Evolutionary conservation across 2,113 vertebrate genomes (phyloP), one percentile per base, ranked within the genome.

Genomic region (Proterorhinus semilunaris): DNA sequence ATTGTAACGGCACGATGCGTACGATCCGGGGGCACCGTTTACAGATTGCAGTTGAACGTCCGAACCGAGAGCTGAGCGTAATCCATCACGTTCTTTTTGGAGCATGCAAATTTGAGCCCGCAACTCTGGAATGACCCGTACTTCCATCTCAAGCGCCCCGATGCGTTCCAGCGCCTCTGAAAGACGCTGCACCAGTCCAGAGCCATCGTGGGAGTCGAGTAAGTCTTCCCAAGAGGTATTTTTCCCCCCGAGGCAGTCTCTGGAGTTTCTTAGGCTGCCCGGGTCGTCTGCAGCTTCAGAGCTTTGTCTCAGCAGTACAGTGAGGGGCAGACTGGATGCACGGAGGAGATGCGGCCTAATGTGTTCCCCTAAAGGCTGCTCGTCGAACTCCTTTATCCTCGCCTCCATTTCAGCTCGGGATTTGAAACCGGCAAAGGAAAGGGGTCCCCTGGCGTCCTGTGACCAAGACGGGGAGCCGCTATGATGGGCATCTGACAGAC

Each of bases 281-380:
- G 86, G 83, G 51, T 93, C 94, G 0, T 91, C 92, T 0, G 65
- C 82, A 50, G 78, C 84, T 67, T 91, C 91, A 0, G 80, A 89
- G 44, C 78, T 83, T 61, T 91, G 93, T 64, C 90, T 90, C 0
- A 93, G 91, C 0, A 90, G 91, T 51, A 97, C 92, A 0, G 95
- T 92, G 0, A 93, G 91, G 0, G 97, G 97, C 89, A 98, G 88
- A 90, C 97, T 99, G 73, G 96, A 95, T 1, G 97, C 94, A 36
- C 97, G 91, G 62, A 96, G 80, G 13, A 99, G 93, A 79, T 96
- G 92, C 1, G 97, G 97, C 62, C 96, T 90, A 7, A 91, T 91
- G 16, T 90, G 87, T 52, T 83, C 90, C 0, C 87, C 83, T 5
- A 89, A 46, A 4, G 88, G 88, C 44, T 93, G 92, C 0, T 92